Base-by-base conservation (phyloP, 2,113 vertebrate genomes). In the Camelus dromedarius region DNA sequence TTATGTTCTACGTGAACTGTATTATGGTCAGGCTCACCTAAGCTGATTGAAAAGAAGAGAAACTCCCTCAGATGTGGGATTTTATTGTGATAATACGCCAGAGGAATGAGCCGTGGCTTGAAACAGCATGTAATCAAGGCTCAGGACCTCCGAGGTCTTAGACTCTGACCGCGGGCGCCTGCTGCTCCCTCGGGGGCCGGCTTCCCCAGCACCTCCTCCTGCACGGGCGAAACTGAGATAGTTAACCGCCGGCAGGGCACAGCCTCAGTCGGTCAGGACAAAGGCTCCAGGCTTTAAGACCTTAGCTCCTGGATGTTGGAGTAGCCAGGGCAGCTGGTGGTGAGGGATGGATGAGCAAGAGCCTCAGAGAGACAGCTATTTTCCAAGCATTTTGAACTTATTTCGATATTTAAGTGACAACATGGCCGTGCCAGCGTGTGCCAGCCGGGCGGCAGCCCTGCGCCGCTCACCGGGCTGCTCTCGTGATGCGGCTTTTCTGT, bases 381-480 rank as follows among this genome's bases (percentile, higher is more conserved):
- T 73, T 5, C 28, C 14, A 10, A 35, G 0, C 26, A 14, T 4
- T 48, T 52, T 69, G 42, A 56, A 77, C 1, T 32, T 30, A 24
- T 26, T 54, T 14, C 58, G 15, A 0, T 42, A 46, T 24, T 28
- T 62, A 8, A 32, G 14, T 30, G 52, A 38, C 15, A 50, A 0
- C 2, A 4, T 9, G 35, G 16, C 9, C 18, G 9, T 20, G 6
- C 1, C 24, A 0, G 15, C 19, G 26, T 7, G 56, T 28, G 5
- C 28, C 50, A 0, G 52, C 42, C 30, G 38, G 56, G 3, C 28
- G 48, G 22, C 9, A 54, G 22, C 9, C 42, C n/a, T 46, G 2
- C 1, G 2, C 46, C 12, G 5, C 24, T 15, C 46, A n/a, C 30
- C 4, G 20, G 32, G 9, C 11, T 48, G 24, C 18, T 14, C 35